A percentile compares a stretch with the other conserved stretches of the same genome.
Evolutionary conservation across 2,888 invertebrate species (phyloP).

Genomic region (Stegana nigrithorax): DNA sequence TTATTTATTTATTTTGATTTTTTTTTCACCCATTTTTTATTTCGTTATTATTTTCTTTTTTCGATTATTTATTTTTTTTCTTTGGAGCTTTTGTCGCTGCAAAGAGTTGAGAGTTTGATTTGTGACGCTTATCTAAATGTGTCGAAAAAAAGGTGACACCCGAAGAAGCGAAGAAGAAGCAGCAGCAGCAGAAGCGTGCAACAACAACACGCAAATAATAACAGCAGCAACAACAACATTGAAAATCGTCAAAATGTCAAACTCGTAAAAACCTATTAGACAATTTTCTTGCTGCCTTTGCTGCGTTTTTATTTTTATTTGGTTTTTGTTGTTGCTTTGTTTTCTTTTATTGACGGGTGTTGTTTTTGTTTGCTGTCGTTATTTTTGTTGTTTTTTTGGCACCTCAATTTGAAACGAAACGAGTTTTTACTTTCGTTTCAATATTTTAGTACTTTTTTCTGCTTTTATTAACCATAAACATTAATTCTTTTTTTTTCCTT

Average conservation of each 20-base stretch:
- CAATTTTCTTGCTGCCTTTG: conserved; percentile 1
- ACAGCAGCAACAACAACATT: conserved; percentile 5
- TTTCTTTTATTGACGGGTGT: conserved; percentile 3
- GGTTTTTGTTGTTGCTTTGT: neutral
- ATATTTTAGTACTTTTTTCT: conserved; percentile 9
- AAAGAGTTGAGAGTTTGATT: conserved; percentile 41
- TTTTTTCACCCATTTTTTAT: neutral
- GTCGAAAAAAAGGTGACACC: conserved; percentile 16
- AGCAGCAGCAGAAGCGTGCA: conserved; percentile 30
- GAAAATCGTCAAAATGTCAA: conserved; percentile 22
- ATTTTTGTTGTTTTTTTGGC: conserved; percentile 24
- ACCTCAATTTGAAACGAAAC: conserved; percentile 32
- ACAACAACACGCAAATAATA: neutral
- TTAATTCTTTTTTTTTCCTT: neutral
- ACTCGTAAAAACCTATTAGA: conserved; percentile 24
- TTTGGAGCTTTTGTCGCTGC: conserved; percentile 44
- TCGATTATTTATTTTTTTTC: conserved; percentile 21
- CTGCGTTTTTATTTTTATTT: neutral
- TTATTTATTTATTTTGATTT: conserved; percentile 5
- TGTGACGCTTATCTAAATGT: conserved; percentile 39
- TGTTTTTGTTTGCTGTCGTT: conserved; percentile 15
- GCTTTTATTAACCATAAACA: no score
- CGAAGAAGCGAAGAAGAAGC: conserved; percentile 33
- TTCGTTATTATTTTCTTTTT: neutral
- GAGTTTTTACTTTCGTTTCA: conserved; percentile 36